phyloP scores from a whole-genome alignment of 1,140 invertebrate species.

The Drosophila parvula region DNA sequence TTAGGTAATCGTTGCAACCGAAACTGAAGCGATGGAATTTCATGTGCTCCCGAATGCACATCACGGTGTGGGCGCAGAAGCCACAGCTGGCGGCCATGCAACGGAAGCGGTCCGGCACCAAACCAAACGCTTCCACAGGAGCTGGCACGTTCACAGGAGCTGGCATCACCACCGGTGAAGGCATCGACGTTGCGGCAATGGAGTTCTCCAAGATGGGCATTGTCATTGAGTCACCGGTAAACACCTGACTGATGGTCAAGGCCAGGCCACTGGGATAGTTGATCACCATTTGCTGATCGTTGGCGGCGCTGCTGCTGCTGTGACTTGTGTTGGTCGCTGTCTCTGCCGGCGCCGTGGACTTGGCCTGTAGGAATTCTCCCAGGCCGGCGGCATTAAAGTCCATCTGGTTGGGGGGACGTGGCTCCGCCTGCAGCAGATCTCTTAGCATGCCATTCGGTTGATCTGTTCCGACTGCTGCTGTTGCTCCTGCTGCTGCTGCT shows the following conservation, averaged over 20 bases:
- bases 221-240: conserved; percentile 14
- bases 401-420: conserved; percentile 35
- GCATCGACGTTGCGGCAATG: background rate
- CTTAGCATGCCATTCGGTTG: conserved; percentile 33
- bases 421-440: conserved; percentile 22
- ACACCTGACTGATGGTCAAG: conserved; percentile 53
- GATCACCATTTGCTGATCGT: conserved; percentile 23
- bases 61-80: conserved; percentile 50
- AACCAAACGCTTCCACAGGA: background rate
- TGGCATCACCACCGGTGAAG: background rate
- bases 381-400: conserved; percentile 40
- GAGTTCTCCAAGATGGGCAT: background rate
- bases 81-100: conserved; percentile 61
- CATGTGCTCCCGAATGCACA: conserved; percentile 62
- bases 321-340: too few relatives aligned
- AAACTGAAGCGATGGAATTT: conserved; percentile 57
- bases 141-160: background rate
- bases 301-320: background rate
- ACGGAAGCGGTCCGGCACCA: conserved; percentile 48
- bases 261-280: conserved; percentile 49
- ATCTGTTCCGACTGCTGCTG: background rate
- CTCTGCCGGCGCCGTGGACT: background rate
- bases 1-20: conserved; percentile 30
- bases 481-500: background rate
- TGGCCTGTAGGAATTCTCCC: conserved; percentile 38